phyloP scores from a whole-genome alignment of 2,113 vertebrate genomes.

The Xiphophorus maculatus region DNA sequence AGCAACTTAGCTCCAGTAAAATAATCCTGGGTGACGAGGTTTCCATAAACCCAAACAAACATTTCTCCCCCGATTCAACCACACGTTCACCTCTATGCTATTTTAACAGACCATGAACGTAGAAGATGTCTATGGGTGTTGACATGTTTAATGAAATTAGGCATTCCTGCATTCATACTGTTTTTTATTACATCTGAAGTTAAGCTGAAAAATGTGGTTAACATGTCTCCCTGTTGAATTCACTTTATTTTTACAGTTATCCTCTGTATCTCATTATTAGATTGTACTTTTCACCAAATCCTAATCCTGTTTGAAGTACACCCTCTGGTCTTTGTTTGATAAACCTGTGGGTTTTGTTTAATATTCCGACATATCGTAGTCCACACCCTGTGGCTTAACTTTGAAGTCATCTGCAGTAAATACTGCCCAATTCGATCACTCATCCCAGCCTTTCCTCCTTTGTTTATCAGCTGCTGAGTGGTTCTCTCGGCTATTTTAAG shows the following conservation, averaged over 20 bases:
- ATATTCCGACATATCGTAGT: neutral
- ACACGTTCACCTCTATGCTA: neutral
- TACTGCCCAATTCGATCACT: constrained; percentile 11
- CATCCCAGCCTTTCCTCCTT: constrained; percentile 2
- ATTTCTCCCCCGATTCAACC: too few relatives aligned
- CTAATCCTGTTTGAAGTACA: neutral
- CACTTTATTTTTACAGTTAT: neutral
- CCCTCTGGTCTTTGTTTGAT: constrained; percentile 6
- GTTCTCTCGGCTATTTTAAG: constrained; percentile 28
- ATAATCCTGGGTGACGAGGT: neutral
- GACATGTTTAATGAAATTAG: neutral
- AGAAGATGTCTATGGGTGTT: neutral
- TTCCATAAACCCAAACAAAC: neutral
- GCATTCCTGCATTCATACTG: too few relatives aligned
- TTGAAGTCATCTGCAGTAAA: constrained; percentile 8
- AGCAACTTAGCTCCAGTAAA: neutral
- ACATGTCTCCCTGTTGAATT: neutral
- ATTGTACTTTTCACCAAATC: neutral
- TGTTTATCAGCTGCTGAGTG: constrained; percentile 27
- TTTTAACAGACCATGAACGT: neutral
- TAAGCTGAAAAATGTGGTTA: neutral
- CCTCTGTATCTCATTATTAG: neutral
- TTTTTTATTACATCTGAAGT: too few relatives aligned
- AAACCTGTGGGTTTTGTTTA: constrained; percentile 19
- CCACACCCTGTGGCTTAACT: constrained; percentile 49